Evolutionary conservation across 2,113 vertebrate species (phyloP), one percentile per base, ranked within the genome.

Genomic region (Ginglymostoma cirratum): DNA sequence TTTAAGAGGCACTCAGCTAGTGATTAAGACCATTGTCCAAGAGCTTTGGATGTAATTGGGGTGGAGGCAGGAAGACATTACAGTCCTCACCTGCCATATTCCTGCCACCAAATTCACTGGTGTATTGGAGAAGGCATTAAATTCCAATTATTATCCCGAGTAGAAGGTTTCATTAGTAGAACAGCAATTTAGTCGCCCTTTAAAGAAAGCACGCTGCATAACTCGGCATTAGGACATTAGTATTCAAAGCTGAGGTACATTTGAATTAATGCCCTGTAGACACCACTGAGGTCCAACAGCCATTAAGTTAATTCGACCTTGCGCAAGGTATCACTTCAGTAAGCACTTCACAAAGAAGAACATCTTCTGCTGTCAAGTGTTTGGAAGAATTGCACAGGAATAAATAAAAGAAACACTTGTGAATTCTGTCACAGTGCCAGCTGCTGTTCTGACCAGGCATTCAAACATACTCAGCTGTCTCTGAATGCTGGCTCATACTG

Each of bases 401-500:
- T 52, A 52, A 94, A 94, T 72, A 94, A 95, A 95, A 70, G 66
- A 24, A 27, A 17, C 42, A 4, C 17, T 27, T 24, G 94, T n/a
- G 30, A 72, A 17, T 76, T 48, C 45, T 48, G 69, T 69, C 94
- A 95, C 2, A 0, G 27, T 24, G 92, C 65, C 65, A 69, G 55
- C n/a, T 69, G 92, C 92, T 94, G 92, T 94, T 42, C 94, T 76
- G 24, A 5, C 24, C 27, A 76, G 94, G 45, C 69, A 72, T 30
- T 95, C 92, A 42, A 94, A 94, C n/a, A 94, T 94, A 42, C 61
- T 67, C 65, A 67, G 90, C 90, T 94, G 65, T 93, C 67, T 95
- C 67, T 95, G 69, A 30, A 95, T 17, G 67, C 67, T 30, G 69
- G 67, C 0, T 3, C 2, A 45, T 72, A 24, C 67, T 2, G 5